Evolutionary conservation across 2,888 invertebrate species (phyloP).

Genomic region (Hyppa rectilinea): DNA sequence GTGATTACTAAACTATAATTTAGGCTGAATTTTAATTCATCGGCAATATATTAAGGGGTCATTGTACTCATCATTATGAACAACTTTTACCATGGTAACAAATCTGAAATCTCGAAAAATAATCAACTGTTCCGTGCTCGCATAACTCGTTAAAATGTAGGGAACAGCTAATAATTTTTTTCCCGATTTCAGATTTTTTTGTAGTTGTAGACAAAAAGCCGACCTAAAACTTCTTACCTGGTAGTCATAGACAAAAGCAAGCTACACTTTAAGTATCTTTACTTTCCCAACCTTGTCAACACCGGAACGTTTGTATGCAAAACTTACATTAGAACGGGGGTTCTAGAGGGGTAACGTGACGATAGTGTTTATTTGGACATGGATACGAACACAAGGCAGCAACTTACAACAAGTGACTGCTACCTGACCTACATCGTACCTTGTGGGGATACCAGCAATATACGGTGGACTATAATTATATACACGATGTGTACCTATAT

Average conservation of each 20-base stretch:
- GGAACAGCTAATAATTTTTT: too few species aligned
- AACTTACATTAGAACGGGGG: not conserved
- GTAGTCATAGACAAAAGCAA: not conserved
- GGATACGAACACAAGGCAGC: not conserved
- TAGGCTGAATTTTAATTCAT: too few species aligned
- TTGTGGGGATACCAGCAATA: not conserved
- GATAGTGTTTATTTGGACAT: not conserved
- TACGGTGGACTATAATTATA: not conserved
- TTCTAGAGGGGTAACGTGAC: too few species aligned
- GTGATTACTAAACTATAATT: too few species aligned
- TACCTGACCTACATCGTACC: conserved; percentile 8
- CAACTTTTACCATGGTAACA: too few species aligned
- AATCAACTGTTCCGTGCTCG: too few species aligned
- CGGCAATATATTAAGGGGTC: too few species aligned
- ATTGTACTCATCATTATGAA: too few species aligned
- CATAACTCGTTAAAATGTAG: too few species aligned
- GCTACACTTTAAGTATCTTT: not conserved
- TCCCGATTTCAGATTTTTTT: too few species aligned
- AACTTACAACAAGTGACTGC: not conserved
- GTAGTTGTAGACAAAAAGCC: too few species aligned
- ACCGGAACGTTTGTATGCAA: not conserved
- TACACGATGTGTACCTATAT: not conserved
- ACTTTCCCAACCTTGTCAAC: not conserved
- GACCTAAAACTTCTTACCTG: not conserved
- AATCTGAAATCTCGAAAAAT: too few species aligned